These are phyloP conservation scores for Halotydeus destructor DNA, from an alignment of 1,140 invertebrate species.

Conservation along the genomic window DNA sequence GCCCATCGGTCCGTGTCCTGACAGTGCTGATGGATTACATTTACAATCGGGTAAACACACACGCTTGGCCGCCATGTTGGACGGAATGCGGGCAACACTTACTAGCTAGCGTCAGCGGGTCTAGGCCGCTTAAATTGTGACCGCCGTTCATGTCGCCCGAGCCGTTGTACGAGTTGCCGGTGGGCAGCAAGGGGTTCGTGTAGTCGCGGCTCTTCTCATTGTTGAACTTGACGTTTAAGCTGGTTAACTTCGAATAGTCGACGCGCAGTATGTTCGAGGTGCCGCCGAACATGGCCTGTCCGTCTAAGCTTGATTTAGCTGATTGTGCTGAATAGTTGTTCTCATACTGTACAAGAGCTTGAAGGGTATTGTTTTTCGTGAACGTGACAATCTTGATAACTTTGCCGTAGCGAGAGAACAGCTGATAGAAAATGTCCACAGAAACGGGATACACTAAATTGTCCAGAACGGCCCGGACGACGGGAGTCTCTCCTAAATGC, in stretches of 20 bases:
- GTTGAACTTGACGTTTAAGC: constrained; percentile 96
- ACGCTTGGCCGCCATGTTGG: not conserved
- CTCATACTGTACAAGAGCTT: constrained; percentile 97
- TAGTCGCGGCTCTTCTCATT: constrained; percentile 98
- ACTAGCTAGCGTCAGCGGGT: not conserved
- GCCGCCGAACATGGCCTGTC: constrained; percentile 90
- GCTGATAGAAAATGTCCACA: constrained; percentile 80
- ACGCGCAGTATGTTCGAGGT: constrained; percentile 84
- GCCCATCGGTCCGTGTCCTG: too few species aligned
- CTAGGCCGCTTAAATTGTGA: not conserved
- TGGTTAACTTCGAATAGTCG: constrained; percentile 93
- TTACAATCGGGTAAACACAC: not conserved
- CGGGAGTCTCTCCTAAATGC: too few species aligned
- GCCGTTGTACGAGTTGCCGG: constrained; percentile 44
- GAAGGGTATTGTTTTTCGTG: constrained; percentile 97
- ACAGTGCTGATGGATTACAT: too few species aligned
- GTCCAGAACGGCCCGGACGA: constrained; percentile 90
- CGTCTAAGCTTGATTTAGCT: constrained; percentile 69
- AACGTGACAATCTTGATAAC: constrained; percentile 98
- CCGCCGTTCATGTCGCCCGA: not conserved
- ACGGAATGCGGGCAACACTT: not conserved
- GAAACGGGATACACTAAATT: constrained; percentile 96
- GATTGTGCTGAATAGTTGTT: constrained; percentile 60
- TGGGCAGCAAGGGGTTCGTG: constrained; percentile 87
- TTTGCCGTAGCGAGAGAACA: constrained; percentile 90